Conservation (phyloP, 1,140 invertebrate species). For the Drosophila baimaii region DNA sequence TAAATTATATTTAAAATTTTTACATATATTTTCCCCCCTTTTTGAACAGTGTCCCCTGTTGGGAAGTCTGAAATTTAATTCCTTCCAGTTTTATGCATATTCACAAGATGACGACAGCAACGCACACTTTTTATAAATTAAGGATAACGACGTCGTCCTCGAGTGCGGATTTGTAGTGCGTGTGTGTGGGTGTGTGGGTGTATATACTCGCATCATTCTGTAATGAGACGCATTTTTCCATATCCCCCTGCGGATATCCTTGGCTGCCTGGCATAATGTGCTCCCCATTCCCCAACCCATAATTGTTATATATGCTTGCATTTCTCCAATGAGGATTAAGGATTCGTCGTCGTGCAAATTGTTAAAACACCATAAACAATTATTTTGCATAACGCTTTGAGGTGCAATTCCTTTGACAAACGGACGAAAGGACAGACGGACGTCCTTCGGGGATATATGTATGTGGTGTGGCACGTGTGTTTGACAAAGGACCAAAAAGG, state of each 20-base stretch:
- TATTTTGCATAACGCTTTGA: constrained; percentile 79
- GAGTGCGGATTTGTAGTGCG: constrained; percentile 19
- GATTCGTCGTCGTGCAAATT: constrained; percentile 56
- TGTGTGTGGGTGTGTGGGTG: constrained; percentile 4
- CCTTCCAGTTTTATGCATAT: constrained; percentile 77
- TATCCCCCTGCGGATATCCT: constrained; percentile 37
- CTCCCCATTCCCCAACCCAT: constrained; percentile 33
- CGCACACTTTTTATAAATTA: constrained; percentile 81
- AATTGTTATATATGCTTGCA: constrained; percentile 71
- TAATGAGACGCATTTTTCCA: constrained; percentile 68
- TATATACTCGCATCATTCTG: constrained; percentile 48
- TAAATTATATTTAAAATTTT: too few relatives aligned
- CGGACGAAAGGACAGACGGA: neutral
- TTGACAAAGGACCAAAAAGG: constrained; percentile 1
- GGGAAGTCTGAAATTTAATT: constrained; percentile 68
- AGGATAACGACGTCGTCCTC: constrained; percentile 66
- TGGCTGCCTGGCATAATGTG: constrained; percentile 65
- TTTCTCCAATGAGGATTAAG: constrained; percentile 41
- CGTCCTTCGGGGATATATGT: constrained; percentile 14
- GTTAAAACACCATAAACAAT: constrained; percentile 82
- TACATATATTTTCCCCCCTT: neutral
- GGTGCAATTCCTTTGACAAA: constrained; percentile 54
- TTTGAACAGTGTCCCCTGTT: neutral
- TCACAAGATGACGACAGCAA: constrained; percentile 69
- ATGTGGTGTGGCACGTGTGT: constrained; percentile 10